phyloP scores from a whole-genome alignment of 2,797 vertebrate genomes.

The Falco cherrug region DNA sequence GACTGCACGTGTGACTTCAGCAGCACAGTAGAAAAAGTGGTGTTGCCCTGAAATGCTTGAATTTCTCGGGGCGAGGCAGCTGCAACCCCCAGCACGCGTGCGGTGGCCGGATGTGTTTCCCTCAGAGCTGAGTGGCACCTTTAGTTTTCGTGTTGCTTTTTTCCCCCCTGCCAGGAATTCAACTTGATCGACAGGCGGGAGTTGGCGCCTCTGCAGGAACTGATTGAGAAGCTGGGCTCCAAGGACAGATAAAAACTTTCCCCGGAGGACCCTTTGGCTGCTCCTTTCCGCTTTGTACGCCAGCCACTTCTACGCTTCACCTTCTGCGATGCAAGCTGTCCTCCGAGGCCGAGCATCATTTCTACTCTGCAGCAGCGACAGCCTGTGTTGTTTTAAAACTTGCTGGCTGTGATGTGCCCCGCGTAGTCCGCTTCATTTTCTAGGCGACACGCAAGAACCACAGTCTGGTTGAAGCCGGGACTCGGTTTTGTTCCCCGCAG shows the following conservation, averaged over 20 bases:
- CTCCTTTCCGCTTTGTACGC: slow-evolving; percentile 18
- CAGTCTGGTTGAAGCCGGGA: background rate
- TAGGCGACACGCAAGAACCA: background rate
- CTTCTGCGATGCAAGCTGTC: background rate
- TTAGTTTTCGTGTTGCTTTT: background rate
- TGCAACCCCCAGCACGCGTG: background rate
- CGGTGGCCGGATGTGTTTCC: background rate
- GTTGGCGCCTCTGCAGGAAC: slow-evolving; percentile 93
- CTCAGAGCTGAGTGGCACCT: background rate
- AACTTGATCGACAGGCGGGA: slow-evolving; percentile 94
- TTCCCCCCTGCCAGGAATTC: slow-evolving; percentile 84
- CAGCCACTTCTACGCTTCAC: slow-evolving; percentile 52
- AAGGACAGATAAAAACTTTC: slow-evolving; percentile 91
- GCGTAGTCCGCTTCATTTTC: background rate
- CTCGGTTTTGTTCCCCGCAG: background rate
- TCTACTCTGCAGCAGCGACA: background rate
- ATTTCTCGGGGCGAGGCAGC: background rate
- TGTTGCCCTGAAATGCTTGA: rapidly evolving
- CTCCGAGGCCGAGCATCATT: background rate
- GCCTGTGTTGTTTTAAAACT: background rate
- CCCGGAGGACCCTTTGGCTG: background rate
- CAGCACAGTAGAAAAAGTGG: rapidly evolving
- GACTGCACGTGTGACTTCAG: rapidly evolving
- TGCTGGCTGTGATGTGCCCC: background rate
- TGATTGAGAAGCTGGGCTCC: slow-evolving; percentile 95